Conservation (phyloP, 2,797 vertebrate genomes). For the Chelidonichthys spinosus region DNA sequence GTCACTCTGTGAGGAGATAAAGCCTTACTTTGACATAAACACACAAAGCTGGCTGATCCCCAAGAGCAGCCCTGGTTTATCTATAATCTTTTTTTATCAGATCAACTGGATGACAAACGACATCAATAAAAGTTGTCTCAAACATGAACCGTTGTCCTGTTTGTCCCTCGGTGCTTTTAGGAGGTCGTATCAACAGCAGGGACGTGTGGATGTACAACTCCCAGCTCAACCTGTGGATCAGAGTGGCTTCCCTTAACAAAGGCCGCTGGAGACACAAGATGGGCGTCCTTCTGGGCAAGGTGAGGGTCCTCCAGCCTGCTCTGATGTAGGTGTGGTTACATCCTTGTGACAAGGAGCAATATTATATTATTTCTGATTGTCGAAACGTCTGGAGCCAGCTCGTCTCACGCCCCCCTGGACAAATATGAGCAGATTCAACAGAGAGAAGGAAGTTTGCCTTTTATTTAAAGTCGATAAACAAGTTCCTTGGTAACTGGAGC, state of each 20-base stretch:
- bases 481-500: neutral
- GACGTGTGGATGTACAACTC: constrained; percentile 99
- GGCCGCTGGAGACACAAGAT: constrained; percentile 99
- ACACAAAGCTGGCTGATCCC: constrained; percentile 8
- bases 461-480: constrained; percentile 19
- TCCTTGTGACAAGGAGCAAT: neutral
- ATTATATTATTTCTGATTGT: constrained; percentile 10
- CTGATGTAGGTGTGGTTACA: neutral
- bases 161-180: constrained; percentile 75
- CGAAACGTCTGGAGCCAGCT: constrained; percentile 26
- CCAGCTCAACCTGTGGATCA: constrained; percentile 98
- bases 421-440: constrained; percentile 11
- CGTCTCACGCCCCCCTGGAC: constrained; percentile 13
- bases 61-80: neutral
- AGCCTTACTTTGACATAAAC: constrained; percentile 17
- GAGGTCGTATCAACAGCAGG: constrained; percentile 97
- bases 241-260: constrained; percentile 98
- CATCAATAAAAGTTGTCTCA: neutral
- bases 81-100: neutral
- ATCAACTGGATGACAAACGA: neutral
- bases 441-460: constrained; percentile 28
- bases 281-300: constrained; percentile 98
- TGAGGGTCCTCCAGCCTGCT: constrained; percentile 68
- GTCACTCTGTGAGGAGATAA: constrained; percentile 11
- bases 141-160: constrained; percentile 6